phyloP scores from a whole-genome alignment of 2,113 vertebrate genomes.

The Chionodraco myersi region DNA sequence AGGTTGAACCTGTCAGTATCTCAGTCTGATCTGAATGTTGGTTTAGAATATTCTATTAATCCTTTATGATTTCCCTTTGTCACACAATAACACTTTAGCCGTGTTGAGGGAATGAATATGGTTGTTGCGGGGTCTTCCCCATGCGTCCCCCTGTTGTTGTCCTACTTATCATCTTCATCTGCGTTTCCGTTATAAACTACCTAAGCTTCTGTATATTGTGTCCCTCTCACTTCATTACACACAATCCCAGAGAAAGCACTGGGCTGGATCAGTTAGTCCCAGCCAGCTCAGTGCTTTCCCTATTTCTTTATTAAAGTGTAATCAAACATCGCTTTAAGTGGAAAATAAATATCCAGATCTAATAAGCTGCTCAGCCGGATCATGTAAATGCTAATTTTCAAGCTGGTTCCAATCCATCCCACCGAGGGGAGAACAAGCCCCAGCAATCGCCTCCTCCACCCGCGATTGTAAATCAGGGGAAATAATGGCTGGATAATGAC shows the following conservation, averaged over 20 bases:
- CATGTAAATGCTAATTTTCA: slow-evolving; percentile 99
- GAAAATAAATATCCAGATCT: slow-evolving; percentile 99
- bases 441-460: slow-evolving; percentile 87
- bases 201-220: slow-evolving; percentile 81
- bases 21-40: slow-evolving; percentile 42
- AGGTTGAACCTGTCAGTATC: slow-evolving; percentile 33
- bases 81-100: slow-evolving; percentile 43
- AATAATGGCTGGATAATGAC: slow-evolving; percentile 99
- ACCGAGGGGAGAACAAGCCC: slow-evolving; percentile 91
- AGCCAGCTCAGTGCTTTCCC: slow-evolving; percentile 90
- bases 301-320: slow-evolving; percentile 96
- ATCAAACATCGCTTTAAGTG: slow-evolving; percentile 98
- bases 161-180: slow-evolving; percentile 14
- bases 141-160: slow-evolving; percentile 30
- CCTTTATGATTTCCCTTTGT: slow-evolving; percentile 45
- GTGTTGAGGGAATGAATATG: slow-evolving; percentile 37
- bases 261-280: slow-evolving; percentile 90
- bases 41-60: slow-evolving; percentile 58
- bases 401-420: slow-evolving; percentile 94
- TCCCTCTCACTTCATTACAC: slow-evolving; percentile 89
- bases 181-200: slow-evolving; percentile 9
- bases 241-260: slow-evolving; percentile 90
- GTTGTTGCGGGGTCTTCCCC: slow-evolving; percentile 41
- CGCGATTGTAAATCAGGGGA: slow-evolving; percentile 95
- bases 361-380: slow-evolving; percentile 99